Percentiles rank a stretch among this genome's conserved stretches.
Evolutionary conservation across 30 jellyfish, hydroid and myxozoan genomes (phyloP).

Genomic region (Cassiopea xamachana): DNA sequence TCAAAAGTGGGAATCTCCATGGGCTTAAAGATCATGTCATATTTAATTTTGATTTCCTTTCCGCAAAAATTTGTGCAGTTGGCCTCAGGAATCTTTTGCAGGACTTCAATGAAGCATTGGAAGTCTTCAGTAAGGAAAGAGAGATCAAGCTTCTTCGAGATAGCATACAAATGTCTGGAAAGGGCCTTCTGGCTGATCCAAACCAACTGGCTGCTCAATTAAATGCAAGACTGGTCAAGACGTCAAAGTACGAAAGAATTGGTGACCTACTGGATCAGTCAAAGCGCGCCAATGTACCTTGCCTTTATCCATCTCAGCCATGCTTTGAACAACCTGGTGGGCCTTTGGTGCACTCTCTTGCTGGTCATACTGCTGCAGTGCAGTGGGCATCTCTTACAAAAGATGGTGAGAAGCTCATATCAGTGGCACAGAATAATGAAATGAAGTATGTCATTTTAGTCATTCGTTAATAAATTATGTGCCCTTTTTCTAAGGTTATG

Average conservation of each 20-base stretch:
- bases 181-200: conserved; percentile 61
- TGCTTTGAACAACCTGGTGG: conserved; percentile 95
- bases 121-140: conserved; percentile 39
- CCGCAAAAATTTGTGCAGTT: conserved; percentile 68
- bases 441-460: not conserved
- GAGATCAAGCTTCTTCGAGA: conserved; percentile 79
- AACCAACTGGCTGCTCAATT: conserved; percentile 85
- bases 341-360: conserved; percentile 74
- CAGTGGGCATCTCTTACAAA: conserved; percentile 54
- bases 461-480: no score
- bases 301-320: conserved; percentile 72
- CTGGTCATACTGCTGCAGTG: conserved; percentile 80
- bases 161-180: conserved; percentile 68
- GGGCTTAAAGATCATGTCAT: conserved; percentile 58
- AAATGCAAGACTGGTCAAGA: conserved; percentile 62
- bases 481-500: no score
- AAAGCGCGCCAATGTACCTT: conserved; percentile 60
- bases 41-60: conserved; percentile 78
- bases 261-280: conserved; percentile 60
- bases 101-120: conserved; percentile 75
- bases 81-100: conserved; percentile 69
- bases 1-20: conserved; percentile 40
- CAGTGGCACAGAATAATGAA: conserved; percentile 48
- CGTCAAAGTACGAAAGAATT: conserved; percentile 25
- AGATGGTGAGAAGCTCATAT: conserved; percentile 59